Base-by-base conservation (phyloP, 2,888 invertebrate species). In the Tetanocera ferruginea region DNA sequence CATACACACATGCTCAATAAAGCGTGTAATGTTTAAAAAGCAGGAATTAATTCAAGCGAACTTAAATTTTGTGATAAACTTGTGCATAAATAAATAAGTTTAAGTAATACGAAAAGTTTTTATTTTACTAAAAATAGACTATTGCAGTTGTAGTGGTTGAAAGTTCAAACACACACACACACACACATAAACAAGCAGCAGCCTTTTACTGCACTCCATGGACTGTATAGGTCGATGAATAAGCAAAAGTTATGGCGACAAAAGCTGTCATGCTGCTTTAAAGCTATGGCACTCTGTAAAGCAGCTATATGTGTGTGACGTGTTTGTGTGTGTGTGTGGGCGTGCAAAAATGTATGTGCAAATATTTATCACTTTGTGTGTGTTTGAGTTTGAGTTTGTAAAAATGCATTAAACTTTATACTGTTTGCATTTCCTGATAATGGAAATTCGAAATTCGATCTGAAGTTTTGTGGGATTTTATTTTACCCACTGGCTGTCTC, bases 381-480 rank as follows among this genome's bases (percentile, higher is more conserved):
- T 51, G 23, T 51, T 11, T 52, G 28, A 49, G 70, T 55, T 31
- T 64, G 60, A 9, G 43, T 60, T 34, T 34, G 69, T 11, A 51
- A 75, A 76, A 79, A 64, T 78, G 73, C 79, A 78, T 80, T 78
- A 76, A 80, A 75, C 76, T 78, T 78, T 78, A 70, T 23, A 28
- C 49, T 80, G 78, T 80, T 78, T 76, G 78, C 75, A 75, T 77
- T 78, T 78, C 52, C 62, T 66, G 78, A 76, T 80, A 80, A 78
- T 80, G 78, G 78, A 76, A 75, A 72, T 74, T 69, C 76, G 60
- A 49, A 60, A 60, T 72, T 9, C 55, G 25, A 60, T 19, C 25
- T 17, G 11, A 14, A 28, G 28, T 28, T 37, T 55, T 31, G 34
- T 34, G 31, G 31, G 11, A 17, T 23, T 69, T 19, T 62, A 23